Conservation (phyloP, 2,797 vertebrate species). For the Enteromius trimaculatus region DNA sequence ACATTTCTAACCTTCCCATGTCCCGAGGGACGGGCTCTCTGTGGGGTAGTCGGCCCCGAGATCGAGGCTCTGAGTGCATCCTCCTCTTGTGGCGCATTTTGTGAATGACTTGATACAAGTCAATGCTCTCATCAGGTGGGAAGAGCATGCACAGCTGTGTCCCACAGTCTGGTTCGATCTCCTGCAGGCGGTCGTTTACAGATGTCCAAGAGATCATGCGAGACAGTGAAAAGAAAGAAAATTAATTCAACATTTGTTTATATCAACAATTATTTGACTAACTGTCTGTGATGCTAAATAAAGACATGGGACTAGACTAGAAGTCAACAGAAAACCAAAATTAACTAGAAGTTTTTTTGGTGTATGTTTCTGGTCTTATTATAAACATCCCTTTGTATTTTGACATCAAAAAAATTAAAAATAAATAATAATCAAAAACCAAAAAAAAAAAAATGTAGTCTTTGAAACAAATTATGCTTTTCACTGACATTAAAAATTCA, state of each 20-base stretch:
- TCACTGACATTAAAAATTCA: background rate
- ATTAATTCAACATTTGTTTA: background rate
- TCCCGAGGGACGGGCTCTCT: slow-evolving; percentile 88
- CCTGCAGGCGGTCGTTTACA: slow-evolving; percentile 72
- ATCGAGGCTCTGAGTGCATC: slow-evolving; percentile 92
- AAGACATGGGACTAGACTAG: background rate
- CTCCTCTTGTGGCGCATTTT: slow-evolving; percentile 96
- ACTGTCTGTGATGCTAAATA: background rate
- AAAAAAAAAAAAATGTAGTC: too few species aligned
- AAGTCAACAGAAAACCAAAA: background rate
- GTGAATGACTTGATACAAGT: slow-evolving; percentile 96
- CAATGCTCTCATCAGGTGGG: slow-evolving; percentile 95
- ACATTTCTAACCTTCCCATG: slow-evolving; percentile 99
- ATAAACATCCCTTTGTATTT: background rate
- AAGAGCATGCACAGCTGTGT: slow-evolving; percentile 96
- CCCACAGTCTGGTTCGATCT: slow-evolving; percentile 94
- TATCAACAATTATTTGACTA: background rate
- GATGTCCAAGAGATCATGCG: background rate
- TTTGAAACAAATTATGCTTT: background rate
- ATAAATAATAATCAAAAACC: background rate
- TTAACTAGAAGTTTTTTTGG: too few species aligned
- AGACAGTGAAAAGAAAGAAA: slow-evolving; percentile 5
- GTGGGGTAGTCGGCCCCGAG: slow-evolving; percentile 91
- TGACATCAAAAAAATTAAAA: background rate
- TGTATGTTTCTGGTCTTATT: background rate